Base-by-base conservation (phyloP, 2,888 invertebrate species). In the Psylliodes chrysocephalus region DNA sequence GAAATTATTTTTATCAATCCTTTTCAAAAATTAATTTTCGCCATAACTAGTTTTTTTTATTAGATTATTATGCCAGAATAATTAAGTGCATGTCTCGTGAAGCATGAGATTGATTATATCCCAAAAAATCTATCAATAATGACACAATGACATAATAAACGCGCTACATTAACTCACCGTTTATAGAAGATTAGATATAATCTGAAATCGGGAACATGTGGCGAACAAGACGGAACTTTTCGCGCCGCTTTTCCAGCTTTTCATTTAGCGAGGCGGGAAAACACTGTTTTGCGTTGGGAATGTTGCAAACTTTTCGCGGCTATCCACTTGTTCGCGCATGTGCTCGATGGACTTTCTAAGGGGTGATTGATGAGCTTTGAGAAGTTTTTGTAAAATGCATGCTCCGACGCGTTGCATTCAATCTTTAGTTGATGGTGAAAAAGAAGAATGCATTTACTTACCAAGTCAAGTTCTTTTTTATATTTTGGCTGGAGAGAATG, bases 141-240 rank as follows among this genome's bases (percentile, higher is more conserved):
- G 14, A 4, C 10, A 35, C 14, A n/a, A 33, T 35, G 17, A n/a
- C n/a, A n/a, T n/a, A n/a, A n/a, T n/a, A n/a, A n/a, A n/a, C 7
- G 35, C 12, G 22, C 18, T 52, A 33, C 35, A 52, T 52, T 35
- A 52, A 35, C 52, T 52, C 19, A 52, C 52, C 52, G 52, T 35
- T n/a, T 52, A 33, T 52, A 7, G 18, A 12, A n/a, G 52, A 52
- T 52, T 52, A 52, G 52, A 52, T 52, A n/a, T n/a, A n/a, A n/a
- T n/a, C n/a, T n/a, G n/a, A n/a, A 52, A 47, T 35, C 10, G 17
- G 12, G 7, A 52, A 33, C 52, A 52, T 35, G 52, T 51, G 51
- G 30, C 17, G 10, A 18, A 33, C 10, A 30, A 10, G 14, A 22
- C n/a, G 1, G n/a, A 51, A 33, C 14, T 51, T 10, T 51, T 51